These are phyloP conservation scores for Pseudochaenichthys georgianus DNA, from an alignment of 2,797 vertebrate genomes.

Conservation along the genomic window DNA sequence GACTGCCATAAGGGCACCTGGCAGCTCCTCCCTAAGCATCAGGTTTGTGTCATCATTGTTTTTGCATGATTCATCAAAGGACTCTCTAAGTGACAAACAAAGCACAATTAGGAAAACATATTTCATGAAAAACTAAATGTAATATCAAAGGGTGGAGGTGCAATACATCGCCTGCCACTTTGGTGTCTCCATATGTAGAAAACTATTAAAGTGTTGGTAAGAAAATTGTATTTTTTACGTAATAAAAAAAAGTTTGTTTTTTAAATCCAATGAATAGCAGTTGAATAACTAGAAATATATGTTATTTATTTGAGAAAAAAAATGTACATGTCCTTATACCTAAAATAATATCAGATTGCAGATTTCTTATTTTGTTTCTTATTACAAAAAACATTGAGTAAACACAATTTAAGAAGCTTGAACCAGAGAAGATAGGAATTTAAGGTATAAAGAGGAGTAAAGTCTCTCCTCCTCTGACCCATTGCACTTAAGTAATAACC, in stretches of 20 bases:
- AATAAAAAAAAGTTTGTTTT: no score
- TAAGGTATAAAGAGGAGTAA: background rate
- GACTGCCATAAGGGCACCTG: slow-evolving; percentile 79
- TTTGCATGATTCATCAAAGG: background rate
- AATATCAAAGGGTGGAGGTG: background rate
- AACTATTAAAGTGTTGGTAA: background rate
- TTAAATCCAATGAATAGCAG: background rate
- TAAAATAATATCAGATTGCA: background rate
- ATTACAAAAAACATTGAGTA: background rate
- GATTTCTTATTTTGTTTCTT: background rate
- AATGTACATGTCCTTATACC: background rate
- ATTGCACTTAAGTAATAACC: slow-evolving; percentile 10
- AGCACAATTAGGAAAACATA: background rate
- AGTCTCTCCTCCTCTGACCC: background rate
- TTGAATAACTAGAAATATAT: background rate
- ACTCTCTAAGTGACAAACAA: background rate
- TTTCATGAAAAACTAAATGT: background rate
- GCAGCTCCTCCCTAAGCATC: slow-evolving; percentile 65
- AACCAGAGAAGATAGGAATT: background rate
- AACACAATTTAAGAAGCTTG: background rate
- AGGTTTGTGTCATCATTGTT: slow-evolving; percentile 49
- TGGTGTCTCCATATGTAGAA: background rate
- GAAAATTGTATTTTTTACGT: no score
- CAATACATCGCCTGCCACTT: background rate
- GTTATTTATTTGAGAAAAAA: background rate